Conservation (phyloP, 2,797 vertebrate species). For the Gouania willdenowi region DNA sequence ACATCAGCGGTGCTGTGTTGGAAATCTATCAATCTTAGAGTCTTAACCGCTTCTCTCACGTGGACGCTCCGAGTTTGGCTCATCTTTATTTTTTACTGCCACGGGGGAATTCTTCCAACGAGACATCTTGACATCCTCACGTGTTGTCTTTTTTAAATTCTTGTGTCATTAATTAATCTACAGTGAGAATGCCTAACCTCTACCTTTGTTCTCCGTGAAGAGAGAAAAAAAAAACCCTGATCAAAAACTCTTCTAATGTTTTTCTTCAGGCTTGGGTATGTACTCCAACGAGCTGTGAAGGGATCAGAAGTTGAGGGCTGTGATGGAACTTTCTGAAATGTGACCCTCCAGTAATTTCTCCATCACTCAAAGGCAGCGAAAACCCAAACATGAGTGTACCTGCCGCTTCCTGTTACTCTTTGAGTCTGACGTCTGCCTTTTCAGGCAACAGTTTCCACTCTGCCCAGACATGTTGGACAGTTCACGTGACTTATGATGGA, state of each 20-base stretch:
- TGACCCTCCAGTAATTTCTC: slow-evolving; percentile 48
- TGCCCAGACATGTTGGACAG: slow-evolving; percentile 27
- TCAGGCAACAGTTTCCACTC: background rate
- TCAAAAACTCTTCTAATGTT: slow-evolving; percentile 25
- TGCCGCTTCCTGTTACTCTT: slow-evolving; percentile 34
- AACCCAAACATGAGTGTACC: slow-evolving; percentile 42
- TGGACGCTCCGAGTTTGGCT: slow-evolving; percentile 45
- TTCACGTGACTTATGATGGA: slow-evolving; percentile 20
- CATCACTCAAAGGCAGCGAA: slow-evolving; percentile 37
- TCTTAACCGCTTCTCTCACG: slow-evolving; percentile 36
- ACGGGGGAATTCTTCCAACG: slow-evolving; percentile 5
- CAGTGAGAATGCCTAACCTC: background rate
- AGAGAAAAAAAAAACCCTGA: background rate
- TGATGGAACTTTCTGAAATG: slow-evolving; percentile 64
- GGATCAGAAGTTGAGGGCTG: slow-evolving; percentile 53
- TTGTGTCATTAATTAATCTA: slow-evolving; percentile 7
- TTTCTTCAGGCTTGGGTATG: slow-evolving; percentile 43
- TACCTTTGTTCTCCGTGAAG: slow-evolving; percentile 2
- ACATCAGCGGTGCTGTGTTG: slow-evolving; percentile 41
- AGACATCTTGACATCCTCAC: slow-evolving; percentile 9
- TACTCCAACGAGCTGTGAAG: background rate
- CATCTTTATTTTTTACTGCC: slow-evolving; percentile 16
- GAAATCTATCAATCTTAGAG: slow-evolving; percentile 57
- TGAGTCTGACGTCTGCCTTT: slow-evolving; percentile 11
- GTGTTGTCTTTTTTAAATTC: slow-evolving; percentile 18